These are phyloP conservation scores for Molanna angustata DNA, from an alignment of 2,888 invertebrate species.

Conservation along the genomic window DNA sequence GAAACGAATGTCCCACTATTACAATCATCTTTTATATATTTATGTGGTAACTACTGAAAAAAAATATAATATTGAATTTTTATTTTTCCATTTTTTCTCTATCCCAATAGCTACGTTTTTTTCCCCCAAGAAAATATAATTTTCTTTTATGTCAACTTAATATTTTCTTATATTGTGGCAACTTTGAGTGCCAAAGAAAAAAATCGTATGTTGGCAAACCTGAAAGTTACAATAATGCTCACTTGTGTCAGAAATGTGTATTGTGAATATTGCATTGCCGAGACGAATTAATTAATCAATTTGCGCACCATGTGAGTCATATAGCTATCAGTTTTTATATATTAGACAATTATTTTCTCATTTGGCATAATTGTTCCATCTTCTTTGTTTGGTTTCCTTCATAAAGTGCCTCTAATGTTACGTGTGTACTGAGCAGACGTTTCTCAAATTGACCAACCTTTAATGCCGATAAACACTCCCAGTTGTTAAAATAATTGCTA, in stretches of 20 bases:
- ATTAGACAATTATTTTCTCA: too few relatives aligned
- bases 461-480: conserved; percentile 25
- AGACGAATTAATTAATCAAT: conserved; percentile 21
- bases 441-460: conserved; percentile 17
- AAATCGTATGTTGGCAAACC: conserved; percentile 16
- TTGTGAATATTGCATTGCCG: conserved; percentile 23
- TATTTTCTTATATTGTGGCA: conserved; percentile 2
- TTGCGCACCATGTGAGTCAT: conserved; percentile 19
- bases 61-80: too few relatives aligned
- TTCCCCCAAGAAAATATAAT: too few relatives aligned
- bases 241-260: conserved; percentile 26
- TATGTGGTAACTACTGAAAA: too few relatives aligned
- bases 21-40: too few relatives aligned
- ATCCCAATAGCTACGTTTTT: too few relatives aligned
- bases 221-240: conserved; percentile 28
- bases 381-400: neutral
- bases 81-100: too few relatives aligned
- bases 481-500: conserved; percentile 12
- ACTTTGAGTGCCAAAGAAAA: neutral
- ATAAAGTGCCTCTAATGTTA: conserved; percentile 16
- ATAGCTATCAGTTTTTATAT: neutral
- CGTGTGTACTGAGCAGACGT: conserved; percentile 21
- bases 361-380: neutral
- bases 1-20: too few relatives aligned
- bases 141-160: too few relatives aligned